phyloP scores from a whole-genome alignment of 1,140 invertebrate species.

The Drosophila sp. region DNA sequence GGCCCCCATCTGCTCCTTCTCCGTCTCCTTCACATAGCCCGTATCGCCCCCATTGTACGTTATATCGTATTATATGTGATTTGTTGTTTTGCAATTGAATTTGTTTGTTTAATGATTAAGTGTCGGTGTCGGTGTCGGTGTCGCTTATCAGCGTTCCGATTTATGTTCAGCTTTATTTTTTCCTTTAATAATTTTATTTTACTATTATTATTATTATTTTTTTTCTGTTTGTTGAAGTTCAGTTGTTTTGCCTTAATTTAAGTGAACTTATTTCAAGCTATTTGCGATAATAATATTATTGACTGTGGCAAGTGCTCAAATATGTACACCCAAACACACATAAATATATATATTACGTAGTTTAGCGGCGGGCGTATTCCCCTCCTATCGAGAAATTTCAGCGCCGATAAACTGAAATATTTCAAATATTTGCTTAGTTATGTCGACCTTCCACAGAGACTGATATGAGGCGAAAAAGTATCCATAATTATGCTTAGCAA shows the following conservation, averaged over 20 bases:
- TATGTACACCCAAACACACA: conserved; percentile 18
- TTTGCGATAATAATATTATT: conserved; percentile 52
- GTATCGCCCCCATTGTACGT: conserved; percentile 26
- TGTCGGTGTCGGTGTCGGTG: conserved; percentile 32
- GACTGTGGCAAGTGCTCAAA: conserved; percentile 66
- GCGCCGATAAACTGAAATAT: conserved; percentile 39
- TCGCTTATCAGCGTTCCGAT: conserved; percentile 49
- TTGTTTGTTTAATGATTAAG: conserved; percentile 56
- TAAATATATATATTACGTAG: no score
- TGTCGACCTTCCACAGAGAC: conserved; percentile 29
- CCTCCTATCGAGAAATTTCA: not conserved
- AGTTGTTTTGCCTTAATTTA: conserved; percentile 1
- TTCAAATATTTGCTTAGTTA: conserved; percentile 39
- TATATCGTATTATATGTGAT: conserved; percentile 44
- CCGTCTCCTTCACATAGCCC: not conserved
- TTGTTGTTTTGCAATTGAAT: conserved; percentile 68
- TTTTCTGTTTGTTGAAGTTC: not conserved
- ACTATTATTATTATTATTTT: conserved; percentile 10
- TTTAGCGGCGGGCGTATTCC: not conserved
- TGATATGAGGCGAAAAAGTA: not conserved
- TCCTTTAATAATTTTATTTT: conserved; percentile 10
- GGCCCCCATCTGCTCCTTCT: not conserved
- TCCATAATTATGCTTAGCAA: conserved; percentile 14
- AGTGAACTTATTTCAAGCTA: not conserved
- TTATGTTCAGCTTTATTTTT: conserved; percentile 33